Evolutionary conservation across 2,888 invertebrate genomes (phyloP).

Genomic region (Tinea semifulvella): DNA sequence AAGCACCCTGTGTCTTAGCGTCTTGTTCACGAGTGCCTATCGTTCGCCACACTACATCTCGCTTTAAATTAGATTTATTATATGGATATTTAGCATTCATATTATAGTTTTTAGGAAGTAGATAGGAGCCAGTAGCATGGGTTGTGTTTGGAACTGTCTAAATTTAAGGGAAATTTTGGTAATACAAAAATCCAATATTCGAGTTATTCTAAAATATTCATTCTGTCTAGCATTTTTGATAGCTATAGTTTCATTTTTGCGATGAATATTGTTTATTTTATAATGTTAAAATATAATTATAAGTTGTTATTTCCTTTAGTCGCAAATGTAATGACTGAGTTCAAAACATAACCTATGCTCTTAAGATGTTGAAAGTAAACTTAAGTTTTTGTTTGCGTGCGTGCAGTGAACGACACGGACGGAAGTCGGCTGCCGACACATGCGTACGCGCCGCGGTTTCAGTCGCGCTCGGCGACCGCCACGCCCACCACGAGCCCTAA

Average conservation of each 20-base stretch:
- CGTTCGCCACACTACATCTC: not conserved
- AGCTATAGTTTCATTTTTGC: not conserved
- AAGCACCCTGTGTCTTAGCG: slow-evolving; percentile 46
- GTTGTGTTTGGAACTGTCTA: too few relatives aligned
- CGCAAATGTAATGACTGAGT: too few relatives aligned
- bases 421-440: slow-evolving; percentile 59
- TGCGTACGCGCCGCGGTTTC: slow-evolving; percentile 74
- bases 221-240: not conserved
- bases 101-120: too few relatives aligned
- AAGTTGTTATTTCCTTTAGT: too few relatives aligned
- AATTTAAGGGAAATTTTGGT: too few relatives aligned
- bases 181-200: too few relatives aligned
- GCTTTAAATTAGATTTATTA: too few relatives aligned
- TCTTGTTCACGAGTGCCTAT: slow-evolving; percentile 24
- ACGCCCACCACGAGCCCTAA: slow-evolving; percentile 96
- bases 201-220: not conserved
- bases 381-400: not conserved
- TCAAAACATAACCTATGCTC: too few relatives aligned
- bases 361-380: too few relatives aligned
- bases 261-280: not conserved
- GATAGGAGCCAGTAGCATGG: too few relatives aligned
- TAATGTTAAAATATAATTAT: too few relatives aligned
- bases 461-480: slow-evolving; percentile 88
- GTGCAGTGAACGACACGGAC: slow-evolving; percentile 28
- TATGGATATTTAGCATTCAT: too few relatives aligned